phyloP scores from a whole-genome alignment of 2,797 vertebrate species.

The Spinus pinus region DNA sequence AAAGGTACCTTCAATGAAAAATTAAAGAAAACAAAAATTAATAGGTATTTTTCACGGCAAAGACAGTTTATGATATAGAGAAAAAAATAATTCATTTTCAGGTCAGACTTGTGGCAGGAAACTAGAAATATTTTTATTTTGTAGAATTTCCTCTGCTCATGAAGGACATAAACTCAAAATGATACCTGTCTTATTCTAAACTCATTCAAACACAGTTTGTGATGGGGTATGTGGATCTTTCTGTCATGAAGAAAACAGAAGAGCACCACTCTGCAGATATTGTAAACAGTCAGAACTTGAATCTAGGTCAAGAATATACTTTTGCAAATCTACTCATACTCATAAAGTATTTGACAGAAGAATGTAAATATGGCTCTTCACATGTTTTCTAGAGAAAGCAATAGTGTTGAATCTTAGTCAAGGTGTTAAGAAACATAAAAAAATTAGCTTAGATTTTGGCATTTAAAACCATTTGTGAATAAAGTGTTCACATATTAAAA shows the following conservation, averaged over 20 bases:
- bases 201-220: neutral
- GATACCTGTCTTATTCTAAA: neutral
- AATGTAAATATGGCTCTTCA: neutral
- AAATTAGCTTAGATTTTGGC: neutral
- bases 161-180: neutral
- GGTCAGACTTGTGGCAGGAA: neutral
- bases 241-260: neutral
- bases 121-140: neutral
- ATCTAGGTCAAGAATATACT: neutral
- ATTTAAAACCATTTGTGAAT: neutral
- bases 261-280: neutral
- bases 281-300: neutral
- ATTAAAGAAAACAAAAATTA: conserved; percentile 9
- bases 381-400: neutral
- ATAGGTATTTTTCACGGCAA: neutral
- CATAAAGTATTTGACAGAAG: neutral
- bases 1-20: conserved; percentile 78
- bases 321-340: neutral
- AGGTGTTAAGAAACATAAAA: neutral
- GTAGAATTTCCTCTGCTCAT: neutral
- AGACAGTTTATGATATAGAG: neutral
- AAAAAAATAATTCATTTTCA: neutral
- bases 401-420: neutral
- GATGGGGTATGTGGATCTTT: neutral
- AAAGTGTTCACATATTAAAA: neutral